Evolutionary conservation across 2,797 vertebrate genomes (phyloP).

Genomic region (Onychomys arenicola): DNA sequence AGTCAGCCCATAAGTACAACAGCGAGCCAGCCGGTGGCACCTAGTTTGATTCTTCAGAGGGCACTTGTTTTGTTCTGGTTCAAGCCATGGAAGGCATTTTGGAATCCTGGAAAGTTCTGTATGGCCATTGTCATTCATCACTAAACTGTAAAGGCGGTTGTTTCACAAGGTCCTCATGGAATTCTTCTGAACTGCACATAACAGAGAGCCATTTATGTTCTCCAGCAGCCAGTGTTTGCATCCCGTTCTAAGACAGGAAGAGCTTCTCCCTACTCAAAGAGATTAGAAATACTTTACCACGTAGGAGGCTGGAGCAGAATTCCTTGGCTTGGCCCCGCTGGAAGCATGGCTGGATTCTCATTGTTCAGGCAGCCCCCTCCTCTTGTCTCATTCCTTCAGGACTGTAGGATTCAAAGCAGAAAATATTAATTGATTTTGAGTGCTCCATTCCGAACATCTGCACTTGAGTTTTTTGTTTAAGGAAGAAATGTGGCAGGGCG

Average conservation of each 20-base stretch:
- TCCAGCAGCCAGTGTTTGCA: constrained; percentile 56
- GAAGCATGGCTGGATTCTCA: constrained; percentile 63
- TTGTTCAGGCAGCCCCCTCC: background rate
- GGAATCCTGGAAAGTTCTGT: constrained; percentile 59
- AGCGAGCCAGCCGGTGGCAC: background rate
- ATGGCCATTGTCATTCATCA: constrained; percentile 59
- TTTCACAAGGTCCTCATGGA: constrained; percentile 55
- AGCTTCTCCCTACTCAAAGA: constrained; percentile 58
- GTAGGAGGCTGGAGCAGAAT: constrained; percentile 77
- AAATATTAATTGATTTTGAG: constrained; percentile 60
- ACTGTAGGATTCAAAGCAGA: background rate
- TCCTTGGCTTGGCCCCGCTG: constrained; percentile 17
- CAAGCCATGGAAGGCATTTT: constrained; percentile 39
- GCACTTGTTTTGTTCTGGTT: constrained; percentile 37
- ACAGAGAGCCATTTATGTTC: constrained; percentile 80
- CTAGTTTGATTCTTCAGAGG: constrained; percentile 43
- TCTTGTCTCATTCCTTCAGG: background rate
- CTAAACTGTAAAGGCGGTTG: constrained; percentile 42
- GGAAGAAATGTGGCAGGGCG: constrained; percentile 41
- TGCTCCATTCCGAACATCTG: constrained; percentile 73
- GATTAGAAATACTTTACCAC: constrained; percentile 78
- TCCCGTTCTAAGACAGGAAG: constrained; percentile 67
- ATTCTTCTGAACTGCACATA: constrained; percentile 69
- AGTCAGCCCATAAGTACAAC: background rate
- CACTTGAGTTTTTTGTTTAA: constrained; percentile 51